phyloP scores from a whole-genome alignment of 1,140 invertebrate genomes.

The Grapholita molesta region DNA sequence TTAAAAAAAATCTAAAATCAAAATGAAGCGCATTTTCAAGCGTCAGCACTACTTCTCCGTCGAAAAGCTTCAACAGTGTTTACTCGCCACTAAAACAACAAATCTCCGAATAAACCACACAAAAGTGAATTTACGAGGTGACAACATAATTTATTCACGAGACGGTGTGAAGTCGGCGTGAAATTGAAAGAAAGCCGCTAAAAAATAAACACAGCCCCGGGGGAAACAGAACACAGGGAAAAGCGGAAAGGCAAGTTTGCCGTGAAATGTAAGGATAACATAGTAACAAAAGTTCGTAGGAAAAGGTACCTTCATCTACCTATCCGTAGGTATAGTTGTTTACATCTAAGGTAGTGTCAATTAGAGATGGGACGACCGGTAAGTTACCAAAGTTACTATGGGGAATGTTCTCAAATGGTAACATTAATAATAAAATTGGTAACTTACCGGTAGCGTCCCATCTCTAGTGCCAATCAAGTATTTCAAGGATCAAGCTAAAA shows the following conservation, averaged over 20 bases:
- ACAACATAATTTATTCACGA: constrained; percentile 67
- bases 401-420: too few relatives aligned
- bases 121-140: constrained; percentile 50
- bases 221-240: not conserved
- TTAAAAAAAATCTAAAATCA: too few relatives aligned
- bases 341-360: too few relatives aligned
- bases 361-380: too few relatives aligned
- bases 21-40: not conserved
- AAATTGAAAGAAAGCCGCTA: constrained; percentile 58
- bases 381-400: too few relatives aligned
- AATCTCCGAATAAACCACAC: constrained; percentile 52
- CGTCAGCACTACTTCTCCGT: not conserved
- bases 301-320: too few relatives aligned
- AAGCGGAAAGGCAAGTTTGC: constrained; percentile 6
- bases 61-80: not conserved
- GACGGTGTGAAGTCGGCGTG: constrained; percentile 46
- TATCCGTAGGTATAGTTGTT: too few relatives aligned
- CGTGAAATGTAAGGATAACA: not conserved
- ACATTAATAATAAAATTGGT: too few relatives aligned
- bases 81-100: constrained; percentile 34
- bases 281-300: too few relatives aligned
- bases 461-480: too few relatives aligned
- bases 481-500: too few relatives aligned
- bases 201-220: constrained; percentile 36
- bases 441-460: too few relatives aligned